Evolutionary conservation across 2,888 invertebrate species (phyloP), one percentile per base, ranked within the genome.

Genomic region (Noctua janthina): DNA sequence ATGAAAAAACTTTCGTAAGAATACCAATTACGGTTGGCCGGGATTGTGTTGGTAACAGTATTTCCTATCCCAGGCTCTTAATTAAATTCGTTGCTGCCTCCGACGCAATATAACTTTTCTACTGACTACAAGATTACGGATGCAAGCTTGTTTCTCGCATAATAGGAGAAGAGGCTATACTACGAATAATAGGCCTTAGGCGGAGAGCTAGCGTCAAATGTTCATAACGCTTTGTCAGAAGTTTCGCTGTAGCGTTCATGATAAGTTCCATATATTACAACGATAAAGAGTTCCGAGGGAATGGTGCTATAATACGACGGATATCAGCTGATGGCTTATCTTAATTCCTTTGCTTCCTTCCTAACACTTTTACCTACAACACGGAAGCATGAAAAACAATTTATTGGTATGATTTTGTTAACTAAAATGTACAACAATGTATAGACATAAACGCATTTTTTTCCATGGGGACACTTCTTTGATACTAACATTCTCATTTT

Each of bases 101-200:
- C 81, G 51, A 72, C 79, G 84, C 82, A 82, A 87, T 87, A 84
- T 82, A 89, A 89, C 87, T 89, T 89, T 90, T 82, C 76, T 78
- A 82, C 82, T 75, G 85, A 80, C 82, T 78, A 72, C 82, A 82
- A 81, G 78, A 87, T 84, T 74, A 75, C 84, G 79, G 81, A 86
- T 81, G 81, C 81, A 82, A 79, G 68, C 81, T 83, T 83, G 86
- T 88, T 86, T 66, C 71, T 74, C 39, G 62, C 75, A 68, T 78
- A 76, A 80, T 79, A 74, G 13, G 23, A 66, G 46, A 69, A 59
- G 76, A 77, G 49, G 78, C 75, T 70, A 17, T 70, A 78, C 81
- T 83, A 83, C 83, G 88, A 82, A 88, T 88, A 86, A 84, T 73
- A 86, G 73, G 54, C 15, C 62, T 72, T 83, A 73, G 85, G 5